A percentile compares a stretch with the other conserved stretches of the same genome.
phyloP scores from a whole-genome alignment of 2,113 vertebrate genomes.

The Anarhynchus alexandrinus region DNA sequence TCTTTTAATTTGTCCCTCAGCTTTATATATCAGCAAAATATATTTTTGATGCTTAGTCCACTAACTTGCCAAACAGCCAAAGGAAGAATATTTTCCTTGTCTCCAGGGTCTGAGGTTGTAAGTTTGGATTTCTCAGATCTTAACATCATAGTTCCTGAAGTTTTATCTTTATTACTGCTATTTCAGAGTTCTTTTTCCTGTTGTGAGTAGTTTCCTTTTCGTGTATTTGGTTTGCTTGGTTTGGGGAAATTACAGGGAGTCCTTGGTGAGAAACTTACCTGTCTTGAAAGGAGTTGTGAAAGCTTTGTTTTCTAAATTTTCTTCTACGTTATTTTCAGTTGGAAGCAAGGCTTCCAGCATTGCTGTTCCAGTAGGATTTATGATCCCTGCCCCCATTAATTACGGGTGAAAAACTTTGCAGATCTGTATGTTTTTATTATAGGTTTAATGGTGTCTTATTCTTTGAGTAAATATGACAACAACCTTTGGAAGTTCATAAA shows the following conservation, averaged over 20 bases:
- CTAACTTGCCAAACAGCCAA: background rate
- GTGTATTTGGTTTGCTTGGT: background rate
- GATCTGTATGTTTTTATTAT: background rate
- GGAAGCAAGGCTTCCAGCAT: background rate
- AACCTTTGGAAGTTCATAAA: background rate
- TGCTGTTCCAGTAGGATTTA: background rate
- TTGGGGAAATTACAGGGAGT: background rate
- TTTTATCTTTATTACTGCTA: background rate
- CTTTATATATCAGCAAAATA: background rate
- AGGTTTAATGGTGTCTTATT: background rate
- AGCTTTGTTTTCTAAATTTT: background rate
- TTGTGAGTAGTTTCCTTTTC: background rate
- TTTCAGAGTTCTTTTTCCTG: background rate
- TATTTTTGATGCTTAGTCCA: background rate
- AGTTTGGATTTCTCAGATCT: background rate
- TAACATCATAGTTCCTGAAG: background rate
- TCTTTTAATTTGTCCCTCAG: background rate
- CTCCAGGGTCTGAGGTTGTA: background rate
- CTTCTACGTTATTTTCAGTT: background rate
- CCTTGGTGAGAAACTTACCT: background rate
- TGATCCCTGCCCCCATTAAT: background rate
- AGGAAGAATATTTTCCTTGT: background rate
- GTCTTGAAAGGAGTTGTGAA: background rate
- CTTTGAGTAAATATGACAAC: background rate
- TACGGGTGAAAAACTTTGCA: background rate